Base-by-base conservation (phyloP, 2,113 vertebrate species). In the Chamaea fasciata region DNA sequence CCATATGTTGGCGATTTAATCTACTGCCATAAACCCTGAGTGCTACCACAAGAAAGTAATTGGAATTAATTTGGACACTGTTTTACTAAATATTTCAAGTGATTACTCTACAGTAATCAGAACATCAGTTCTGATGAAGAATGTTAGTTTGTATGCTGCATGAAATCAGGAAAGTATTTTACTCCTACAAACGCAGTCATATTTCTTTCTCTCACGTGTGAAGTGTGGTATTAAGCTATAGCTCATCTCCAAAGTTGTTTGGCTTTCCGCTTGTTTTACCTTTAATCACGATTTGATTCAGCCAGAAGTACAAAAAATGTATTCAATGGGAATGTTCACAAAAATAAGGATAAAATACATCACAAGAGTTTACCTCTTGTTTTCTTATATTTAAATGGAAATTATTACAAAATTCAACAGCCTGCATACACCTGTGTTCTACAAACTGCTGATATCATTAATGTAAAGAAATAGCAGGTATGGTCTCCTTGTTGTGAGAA, bases 51-150 rank as follows among this genome's bases (percentile, higher is more conserved):
- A 75, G 59, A 83, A 92, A 94, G 84, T 87, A 93, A 92, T 67
- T 81, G 67, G 87, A 95, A 95, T 96, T 94, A 94, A 96, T 96
- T 76, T 95, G 80, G 82, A 94, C 83, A 87, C 69, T 42, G 63
- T 68, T 93, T 92, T 86, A 71, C 81, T 55, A 91, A 90, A 96
- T 91, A 96, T 92, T 83, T 80, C 65, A 90, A 79, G 90, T n/a
- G 84, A 95, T 91, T 94, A 94, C 95, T 80, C 86, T 67, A 80
- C 41, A 87, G 83, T 49, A 76, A 90, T 88, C 89, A 85, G 83
- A 92, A 90, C 50, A 82, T 91, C 60, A 83, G 73, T 74, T 88
- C 64, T 95, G 70, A 91, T 93, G 91, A 92, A 57, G 82, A 90
- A 71, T 55, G 53, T 74, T 92, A 55, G 60, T 42, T 74, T 89